phyloP scores from a whole-genome alignment of 2,113 vertebrate genomes.

The Poicephalus gulielmi region DNA sequence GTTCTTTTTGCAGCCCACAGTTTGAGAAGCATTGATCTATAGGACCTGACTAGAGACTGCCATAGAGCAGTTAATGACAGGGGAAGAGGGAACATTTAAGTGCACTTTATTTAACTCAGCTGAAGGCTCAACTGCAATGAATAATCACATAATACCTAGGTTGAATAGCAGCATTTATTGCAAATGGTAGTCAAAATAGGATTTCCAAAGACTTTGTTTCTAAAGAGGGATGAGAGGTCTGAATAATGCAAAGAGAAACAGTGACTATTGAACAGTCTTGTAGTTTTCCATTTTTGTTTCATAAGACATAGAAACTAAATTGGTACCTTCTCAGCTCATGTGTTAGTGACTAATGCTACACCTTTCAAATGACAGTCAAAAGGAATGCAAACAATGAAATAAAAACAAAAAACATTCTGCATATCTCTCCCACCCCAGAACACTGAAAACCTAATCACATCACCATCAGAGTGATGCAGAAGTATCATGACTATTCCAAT shows the following conservation, averaged over 20 bases:
- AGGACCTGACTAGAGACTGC: not conserved
- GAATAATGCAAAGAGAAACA: not conserved
- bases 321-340: not conserved
- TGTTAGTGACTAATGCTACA: not conserved
- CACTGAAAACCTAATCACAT: not conserved
- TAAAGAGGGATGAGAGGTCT: not conserved
- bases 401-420: not conserved
- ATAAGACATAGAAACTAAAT: not conserved
- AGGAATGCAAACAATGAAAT: not conserved
- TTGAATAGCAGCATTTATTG: not conserved
- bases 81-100: constrained; percentile 8
- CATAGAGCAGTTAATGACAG: constrained; percentile 7
- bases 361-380: not conserved
- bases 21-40: constrained; percentile 34
- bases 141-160: constrained; percentile 5
- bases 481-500: not conserved
- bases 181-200: constrained; percentile 17
- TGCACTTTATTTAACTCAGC: constrained; percentile 32
- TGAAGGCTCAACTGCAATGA: constrained; percentile 8
- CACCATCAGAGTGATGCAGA: not conserved
- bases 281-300: not conserved
- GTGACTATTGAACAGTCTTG: not conserved
- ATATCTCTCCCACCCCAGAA: not conserved
- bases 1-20: constrained; percentile 8
- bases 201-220: constrained; percentile 29